phyloP scores from a whole-genome alignment of 2,888 invertebrate species.

The Cylindroiulus punctatus region DNA sequence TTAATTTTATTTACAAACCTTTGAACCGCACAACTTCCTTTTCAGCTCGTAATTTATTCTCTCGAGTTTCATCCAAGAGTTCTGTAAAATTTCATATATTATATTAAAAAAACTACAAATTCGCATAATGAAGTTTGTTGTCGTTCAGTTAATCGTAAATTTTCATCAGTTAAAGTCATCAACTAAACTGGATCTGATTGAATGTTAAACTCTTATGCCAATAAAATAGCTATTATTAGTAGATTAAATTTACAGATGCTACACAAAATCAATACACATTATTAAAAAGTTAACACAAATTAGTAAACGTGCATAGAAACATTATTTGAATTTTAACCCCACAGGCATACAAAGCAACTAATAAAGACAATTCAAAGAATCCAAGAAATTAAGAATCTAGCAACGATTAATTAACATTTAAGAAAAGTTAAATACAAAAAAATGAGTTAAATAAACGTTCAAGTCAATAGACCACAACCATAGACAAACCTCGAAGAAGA shows the following conservation, averaged over 20 bases:
- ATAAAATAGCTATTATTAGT: neutral
- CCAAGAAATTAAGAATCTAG: neutral
- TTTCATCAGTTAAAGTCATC: too few relatives aligned
- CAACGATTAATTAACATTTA: neutral
- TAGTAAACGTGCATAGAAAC: neutral
- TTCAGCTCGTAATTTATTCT: slow-evolving; percentile 61
- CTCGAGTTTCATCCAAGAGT: slow-evolving; percentile 61
- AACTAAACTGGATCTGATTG: too few relatives aligned
- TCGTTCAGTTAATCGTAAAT: too few relatives aligned
- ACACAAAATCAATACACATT: neutral
- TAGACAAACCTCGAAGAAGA: slow-evolving; percentile 61
- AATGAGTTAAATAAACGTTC: neutral
- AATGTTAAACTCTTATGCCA: neutral
- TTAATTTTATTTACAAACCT: slow-evolving; percentile 53
- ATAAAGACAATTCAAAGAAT: neutral
- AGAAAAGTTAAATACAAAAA: neutral
- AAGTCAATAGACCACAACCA: slow-evolving; percentile 50
- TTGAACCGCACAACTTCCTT: slow-evolving; percentile 60
- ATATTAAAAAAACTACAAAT: neutral
- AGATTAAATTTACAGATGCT: neutral
- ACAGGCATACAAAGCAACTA: too few relatives aligned
- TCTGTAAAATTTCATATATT: slow-evolving; percentile 59
- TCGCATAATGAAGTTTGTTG: neutral
- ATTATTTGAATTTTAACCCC: neutral
- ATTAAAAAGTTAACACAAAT: neutral